Evolutionary conservation across 1,140 invertebrate genomes (phyloP).

Genomic region (Nixonia krombeini): DNA sequence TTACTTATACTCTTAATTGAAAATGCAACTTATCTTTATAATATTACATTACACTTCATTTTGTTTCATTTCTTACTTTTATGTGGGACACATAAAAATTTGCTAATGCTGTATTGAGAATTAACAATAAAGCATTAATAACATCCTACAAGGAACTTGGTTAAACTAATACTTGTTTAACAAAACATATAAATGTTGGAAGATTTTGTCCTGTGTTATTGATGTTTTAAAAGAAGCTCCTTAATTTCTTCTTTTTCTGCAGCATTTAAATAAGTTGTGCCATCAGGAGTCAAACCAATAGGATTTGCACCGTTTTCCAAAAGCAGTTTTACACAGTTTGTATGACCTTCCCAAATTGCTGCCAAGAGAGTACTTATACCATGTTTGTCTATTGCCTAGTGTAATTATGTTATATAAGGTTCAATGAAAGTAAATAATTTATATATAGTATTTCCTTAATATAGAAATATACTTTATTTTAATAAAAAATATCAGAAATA

Average conservation of each 20-base stretch:
- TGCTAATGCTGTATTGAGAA: too few relatives aligned
- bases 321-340: slow-evolving; percentile 89
- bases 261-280: slow-evolving; percentile 86
- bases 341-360: slow-evolving; percentile 97
- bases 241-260: slow-evolving; percentile 95
- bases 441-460: too few relatives aligned
- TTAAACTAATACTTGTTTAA: slow-evolving; percentile 66
- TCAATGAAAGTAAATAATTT: too few relatives aligned
- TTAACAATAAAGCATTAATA: slow-evolving; percentile 62
- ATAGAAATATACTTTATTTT: too few relatives aligned
- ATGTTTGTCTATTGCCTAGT: slow-evolving; percentile 93
- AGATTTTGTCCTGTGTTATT: slow-evolving; percentile 63
- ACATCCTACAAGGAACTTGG: slow-evolving; percentile 67
- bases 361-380: slow-evolving; percentile 92
- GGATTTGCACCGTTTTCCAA: slow-evolving; percentile 90
- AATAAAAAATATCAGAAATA: too few relatives aligned
- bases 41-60: too few relatives aligned
- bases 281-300: slow-evolving; percentile 88
- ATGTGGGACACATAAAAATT: too few relatives aligned
- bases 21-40: too few relatives aligned
- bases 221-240: slow-evolving; percentile 73
- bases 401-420: too few relatives aligned
- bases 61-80: too few relatives aligned
- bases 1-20: too few relatives aligned
- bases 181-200: slow-evolving; percentile 59